phyloP scores from a whole-genome alignment of 2,888 invertebrate species.

The Magallana nippona region DNA sequence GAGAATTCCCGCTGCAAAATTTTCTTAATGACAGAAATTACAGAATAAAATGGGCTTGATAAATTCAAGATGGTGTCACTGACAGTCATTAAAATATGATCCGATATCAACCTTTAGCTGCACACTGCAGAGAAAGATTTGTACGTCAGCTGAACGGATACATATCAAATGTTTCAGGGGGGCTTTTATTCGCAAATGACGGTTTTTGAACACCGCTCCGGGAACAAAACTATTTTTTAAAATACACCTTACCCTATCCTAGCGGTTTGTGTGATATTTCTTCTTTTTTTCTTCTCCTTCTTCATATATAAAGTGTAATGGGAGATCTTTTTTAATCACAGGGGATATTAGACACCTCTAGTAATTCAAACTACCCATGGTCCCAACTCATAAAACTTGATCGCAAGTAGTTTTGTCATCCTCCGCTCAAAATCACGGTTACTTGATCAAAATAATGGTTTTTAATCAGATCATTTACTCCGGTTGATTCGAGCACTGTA shows the following conservation, averaged over 20 bases:
- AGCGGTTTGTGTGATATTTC: slow-evolving; percentile 5
- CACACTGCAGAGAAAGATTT: background rate
- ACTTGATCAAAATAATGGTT: slow-evolving; percentile 28
- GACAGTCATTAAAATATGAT: slow-evolving; percentile 1
- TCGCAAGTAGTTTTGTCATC: background rate
- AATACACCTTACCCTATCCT: slow-evolving; percentile 2
- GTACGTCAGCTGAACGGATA: background rate
- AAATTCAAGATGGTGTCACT: slow-evolving; percentile 1
- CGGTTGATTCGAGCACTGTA: background rate
- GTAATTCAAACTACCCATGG: slow-evolving; percentile 20
- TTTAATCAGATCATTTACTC: slow-evolving; percentile 15
- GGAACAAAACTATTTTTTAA: background rate
- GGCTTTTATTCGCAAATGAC: slow-evolving; percentile 23
- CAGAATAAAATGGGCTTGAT: background rate
- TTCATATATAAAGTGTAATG: slow-evolving; percentile 13
- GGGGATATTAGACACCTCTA: slow-evolving; percentile 21
- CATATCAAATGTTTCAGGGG: slow-evolving; percentile 25
- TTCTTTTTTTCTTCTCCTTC: too few relatives aligned
- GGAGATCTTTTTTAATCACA: slow-evolving; percentile 21
- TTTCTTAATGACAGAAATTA: background rate
- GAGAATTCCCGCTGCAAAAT: too few relatives aligned
- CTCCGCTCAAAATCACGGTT: slow-evolving; percentile 1
- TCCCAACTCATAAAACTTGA: slow-evolving; percentile 18
- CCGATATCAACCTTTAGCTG: background rate
- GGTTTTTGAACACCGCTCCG: slow-evolving; percentile 5